Percentiles rank a stretch among this genome's conserved stretches.
Evolutionary conservation across 2,113 vertebrate genomes (phyloP).

Genomic region (Salvelinus sp.): DNA sequence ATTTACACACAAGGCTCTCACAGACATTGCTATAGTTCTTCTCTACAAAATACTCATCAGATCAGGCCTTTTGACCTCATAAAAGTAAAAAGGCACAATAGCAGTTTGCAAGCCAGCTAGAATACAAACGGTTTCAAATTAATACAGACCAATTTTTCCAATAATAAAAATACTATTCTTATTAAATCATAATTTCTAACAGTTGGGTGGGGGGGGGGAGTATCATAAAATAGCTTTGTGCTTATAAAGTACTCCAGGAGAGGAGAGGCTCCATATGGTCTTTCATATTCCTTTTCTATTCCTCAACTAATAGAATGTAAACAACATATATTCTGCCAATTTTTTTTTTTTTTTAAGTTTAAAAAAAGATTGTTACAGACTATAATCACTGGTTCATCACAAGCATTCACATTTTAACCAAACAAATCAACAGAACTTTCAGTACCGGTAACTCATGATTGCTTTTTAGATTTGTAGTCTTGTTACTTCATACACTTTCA

Average conservation of each 20-base stretch:
- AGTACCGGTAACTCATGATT: background rate
- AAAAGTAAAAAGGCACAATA: conserved; percentile 41
- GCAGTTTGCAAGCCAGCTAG: conserved; percentile 14
- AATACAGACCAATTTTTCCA: conserved; percentile 13
- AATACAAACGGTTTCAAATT: conserved; percentile 7
- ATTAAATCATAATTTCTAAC: conserved; percentile 7
- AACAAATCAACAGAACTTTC: conserved; percentile 21
- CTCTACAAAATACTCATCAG: background rate
- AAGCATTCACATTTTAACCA: conserved; percentile 63
- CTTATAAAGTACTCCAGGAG: background rate
- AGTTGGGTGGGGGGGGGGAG: background rate
- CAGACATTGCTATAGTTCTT: conserved; percentile 23
- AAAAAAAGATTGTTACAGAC: conserved; percentile 56
- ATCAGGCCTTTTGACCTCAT: background rate
- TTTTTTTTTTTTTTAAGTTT: too few species aligned
- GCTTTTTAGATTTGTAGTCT: background rate
- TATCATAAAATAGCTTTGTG: background rate
- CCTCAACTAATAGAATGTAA: conserved; percentile 52
- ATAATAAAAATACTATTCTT: conserved; percentile 21
- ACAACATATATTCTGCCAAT: conserved; percentile 47
- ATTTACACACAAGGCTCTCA: conserved; percentile 36
- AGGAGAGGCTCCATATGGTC: background rate
- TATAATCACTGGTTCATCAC: conserved; percentile 36
- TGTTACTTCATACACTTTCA: background rate
- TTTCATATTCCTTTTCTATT: conserved; percentile 11